A percentile compares a stretch with the other conserved stretches of the same genome.
These are phyloP conservation scores for Equus przewalskii DNA, from an alignment of 2,113 vertebrate species.

Conservation along the genomic window DNA sequence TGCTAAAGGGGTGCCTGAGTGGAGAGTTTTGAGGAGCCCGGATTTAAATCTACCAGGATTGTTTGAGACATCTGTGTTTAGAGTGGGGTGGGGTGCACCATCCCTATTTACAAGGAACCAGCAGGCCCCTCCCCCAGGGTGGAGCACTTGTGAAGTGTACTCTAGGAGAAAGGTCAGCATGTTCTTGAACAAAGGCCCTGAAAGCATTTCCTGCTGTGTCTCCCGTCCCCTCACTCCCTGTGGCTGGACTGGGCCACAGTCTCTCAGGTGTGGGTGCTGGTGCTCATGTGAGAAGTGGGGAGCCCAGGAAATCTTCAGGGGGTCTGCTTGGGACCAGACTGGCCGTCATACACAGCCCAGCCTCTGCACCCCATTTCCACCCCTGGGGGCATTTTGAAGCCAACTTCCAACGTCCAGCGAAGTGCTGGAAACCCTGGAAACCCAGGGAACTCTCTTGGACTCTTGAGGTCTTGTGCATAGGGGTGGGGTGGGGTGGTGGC, in stretches of 20 bases:
- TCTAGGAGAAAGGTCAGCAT: background rate
- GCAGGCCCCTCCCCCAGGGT: fast-evolving
- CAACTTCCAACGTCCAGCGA: background rate
- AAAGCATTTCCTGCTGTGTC: background rate
- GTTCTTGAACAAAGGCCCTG: too few relatives aligned
- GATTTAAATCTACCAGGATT: background rate
- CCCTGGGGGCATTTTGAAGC: background rate
- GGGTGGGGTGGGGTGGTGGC: too few relatives aligned
- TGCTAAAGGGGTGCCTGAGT: background rate
- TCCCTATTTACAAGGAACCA: background rate
- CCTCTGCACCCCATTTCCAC: background rate
- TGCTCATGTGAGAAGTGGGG: background rate
- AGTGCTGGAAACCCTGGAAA: background rate
- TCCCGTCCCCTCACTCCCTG: background rate
- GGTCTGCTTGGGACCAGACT: background rate
- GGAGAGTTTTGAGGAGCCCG: background rate
- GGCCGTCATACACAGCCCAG: background rate
- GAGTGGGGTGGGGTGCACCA: fast-evolving
- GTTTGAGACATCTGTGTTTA: background rate
- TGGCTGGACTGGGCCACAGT: background rate
- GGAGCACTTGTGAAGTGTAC: fast-evolving
- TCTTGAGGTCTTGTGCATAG: background rate
- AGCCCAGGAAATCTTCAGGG: background rate
- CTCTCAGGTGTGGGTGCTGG: background rate
- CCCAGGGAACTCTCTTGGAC: background rate